phyloP scores from a whole-genome alignment of 2,888 invertebrate genomes.

The Blastobasis adustella region DNA sequence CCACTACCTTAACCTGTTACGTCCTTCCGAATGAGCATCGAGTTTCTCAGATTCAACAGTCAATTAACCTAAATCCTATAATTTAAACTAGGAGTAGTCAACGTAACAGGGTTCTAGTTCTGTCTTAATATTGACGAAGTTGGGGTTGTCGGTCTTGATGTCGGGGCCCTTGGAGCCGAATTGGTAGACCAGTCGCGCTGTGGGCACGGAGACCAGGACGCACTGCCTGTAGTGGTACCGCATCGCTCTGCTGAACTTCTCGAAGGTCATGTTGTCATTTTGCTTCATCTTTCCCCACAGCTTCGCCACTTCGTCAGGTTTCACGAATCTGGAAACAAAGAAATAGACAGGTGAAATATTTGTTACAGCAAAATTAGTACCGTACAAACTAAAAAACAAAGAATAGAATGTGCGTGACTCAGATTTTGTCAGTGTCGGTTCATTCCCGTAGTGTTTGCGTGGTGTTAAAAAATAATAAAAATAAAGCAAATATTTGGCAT shows the following conservation, averaged over 20 bases:
- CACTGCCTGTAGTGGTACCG: slow-evolving; percentile 88
- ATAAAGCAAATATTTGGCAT: no score
- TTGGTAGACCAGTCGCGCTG: slow-evolving; percentile 85
- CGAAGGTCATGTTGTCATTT: slow-evolving; percentile 93
- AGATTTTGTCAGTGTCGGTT: no score
- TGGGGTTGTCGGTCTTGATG: slow-evolving; percentile 81
- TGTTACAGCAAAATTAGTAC: no score
- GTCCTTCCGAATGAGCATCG: slow-evolving; percentile 1
- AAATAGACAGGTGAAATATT: neutral
- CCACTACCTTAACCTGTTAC: neutral
- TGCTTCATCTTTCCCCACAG: slow-evolving; percentile 91
- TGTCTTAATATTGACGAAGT: slow-evolving; percentile 57
- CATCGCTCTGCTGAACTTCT: slow-evolving; percentile 94
- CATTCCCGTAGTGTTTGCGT: no score
- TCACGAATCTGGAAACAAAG: slow-evolving; percentile 79
- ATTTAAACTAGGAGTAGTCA: slow-evolving; percentile 48
- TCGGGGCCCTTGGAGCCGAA: slow-evolving; percentile 87
- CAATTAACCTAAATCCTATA: slow-evolving; percentile 20
- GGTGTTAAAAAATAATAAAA: no score
- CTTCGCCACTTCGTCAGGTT: slow-evolving; percentile 89
- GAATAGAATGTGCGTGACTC: no score
- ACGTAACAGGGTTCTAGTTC: slow-evolving; percentile 41
- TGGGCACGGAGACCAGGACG: slow-evolving; percentile 84
- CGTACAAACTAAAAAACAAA: no score
- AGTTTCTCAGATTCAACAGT: slow-evolving; percentile 11